Conservation (phyloP, 2,797 vertebrate species). For the Scyliorhinus canicula region DNA sequence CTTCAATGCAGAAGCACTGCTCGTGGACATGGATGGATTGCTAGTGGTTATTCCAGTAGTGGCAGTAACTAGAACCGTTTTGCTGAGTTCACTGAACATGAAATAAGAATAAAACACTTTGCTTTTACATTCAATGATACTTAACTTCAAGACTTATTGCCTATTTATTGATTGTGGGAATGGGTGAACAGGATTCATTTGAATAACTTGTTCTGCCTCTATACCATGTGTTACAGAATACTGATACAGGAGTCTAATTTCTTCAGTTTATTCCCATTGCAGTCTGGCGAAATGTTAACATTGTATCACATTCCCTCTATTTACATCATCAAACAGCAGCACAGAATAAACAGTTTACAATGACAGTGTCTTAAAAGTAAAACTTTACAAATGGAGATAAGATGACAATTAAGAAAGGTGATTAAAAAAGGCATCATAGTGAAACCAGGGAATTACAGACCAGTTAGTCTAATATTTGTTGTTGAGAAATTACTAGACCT, state of each 20-base stretch:
- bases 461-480: neutral
- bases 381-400: neutral
- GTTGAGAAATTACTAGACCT: neutral
- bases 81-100: slow-evolving; percentile 47
- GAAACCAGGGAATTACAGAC: neutral
- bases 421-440: neutral
- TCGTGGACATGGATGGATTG: slow-evolving; percentile 56
- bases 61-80: slow-evolving; percentile 50
- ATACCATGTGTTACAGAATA: neutral
- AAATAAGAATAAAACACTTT: neutral
- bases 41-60: slow-evolving; percentile 56
- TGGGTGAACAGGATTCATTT: neutral
- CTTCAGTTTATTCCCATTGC: neutral
- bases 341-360: neutral
- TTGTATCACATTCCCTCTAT: neutral
- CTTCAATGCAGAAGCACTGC: slow-evolving; percentile 50
- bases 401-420: neutral
- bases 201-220: neutral
- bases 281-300: neutral
- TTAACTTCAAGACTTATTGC: neutral
- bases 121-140: neutral
- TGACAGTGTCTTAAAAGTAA: neutral
- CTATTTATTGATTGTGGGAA: neutral
- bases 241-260: neutral
- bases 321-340: neutral